Conservation (phyloP, 1,140 invertebrate species). For the Platyscapa corneri region DNA sequence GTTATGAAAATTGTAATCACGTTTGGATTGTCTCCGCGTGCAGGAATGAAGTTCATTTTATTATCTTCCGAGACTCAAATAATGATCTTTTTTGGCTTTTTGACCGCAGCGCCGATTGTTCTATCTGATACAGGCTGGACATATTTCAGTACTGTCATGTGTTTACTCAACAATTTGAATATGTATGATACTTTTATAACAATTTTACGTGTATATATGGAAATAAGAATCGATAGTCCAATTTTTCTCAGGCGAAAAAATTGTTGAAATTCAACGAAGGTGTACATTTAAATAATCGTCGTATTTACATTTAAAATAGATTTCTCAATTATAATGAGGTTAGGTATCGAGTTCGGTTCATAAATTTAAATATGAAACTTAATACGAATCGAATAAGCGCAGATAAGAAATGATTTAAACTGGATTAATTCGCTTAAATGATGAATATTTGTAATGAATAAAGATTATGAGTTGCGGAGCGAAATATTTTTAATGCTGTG, state of each 20-base stretch:
- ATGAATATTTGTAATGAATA: neutral
- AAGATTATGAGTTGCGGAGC: neutral
- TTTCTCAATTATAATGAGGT: neutral
- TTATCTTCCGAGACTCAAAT: neutral
- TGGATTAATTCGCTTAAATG: neutral
- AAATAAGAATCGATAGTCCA: neutral
- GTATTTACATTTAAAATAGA: neutral
- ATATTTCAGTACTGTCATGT: neutral
- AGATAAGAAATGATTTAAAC: neutral
- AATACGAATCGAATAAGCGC: neutral
- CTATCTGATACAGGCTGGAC: neutral
- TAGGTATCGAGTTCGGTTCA: neutral
- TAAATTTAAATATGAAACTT: neutral
- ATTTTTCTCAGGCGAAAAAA: neutral
- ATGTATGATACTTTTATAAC: slow-evolving; percentile 2
- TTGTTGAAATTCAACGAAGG: neutral
- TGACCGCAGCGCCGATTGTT: neutral
- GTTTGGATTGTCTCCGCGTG: neutral
- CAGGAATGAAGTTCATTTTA: neutral
- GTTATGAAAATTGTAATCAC: slow-evolving; percentile 19
- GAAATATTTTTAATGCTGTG: neutral
- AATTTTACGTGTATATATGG: neutral
- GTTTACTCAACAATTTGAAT: slow-evolving; percentile 6
- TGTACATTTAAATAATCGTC: neutral
- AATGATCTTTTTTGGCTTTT: neutral